Conservation (phyloP, 2,888 invertebrate genomes). For the Thalpophila matura region DNA sequence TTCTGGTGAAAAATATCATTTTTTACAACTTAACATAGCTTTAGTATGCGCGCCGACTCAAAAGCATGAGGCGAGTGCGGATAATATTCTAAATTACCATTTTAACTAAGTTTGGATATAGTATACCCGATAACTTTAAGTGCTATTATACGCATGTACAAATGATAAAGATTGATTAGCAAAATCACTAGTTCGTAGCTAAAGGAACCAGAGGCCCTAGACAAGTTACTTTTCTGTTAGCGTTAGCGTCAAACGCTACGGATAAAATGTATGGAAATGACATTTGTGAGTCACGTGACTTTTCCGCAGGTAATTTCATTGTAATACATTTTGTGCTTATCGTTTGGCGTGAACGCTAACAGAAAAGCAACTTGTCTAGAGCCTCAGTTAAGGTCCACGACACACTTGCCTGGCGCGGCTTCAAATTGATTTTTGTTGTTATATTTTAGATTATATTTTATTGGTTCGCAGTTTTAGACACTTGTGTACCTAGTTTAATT, state of each 20-base stretch:
- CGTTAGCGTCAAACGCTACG: too few relatives aligned
- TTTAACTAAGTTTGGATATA: constrained; percentile 78
- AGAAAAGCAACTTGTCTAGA: too few relatives aligned
- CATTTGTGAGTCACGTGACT: too few relatives aligned
- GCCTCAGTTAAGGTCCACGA: constrained; percentile 69
- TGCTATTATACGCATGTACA: constrained; percentile 88
- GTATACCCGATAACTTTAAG: constrained; percentile 81
- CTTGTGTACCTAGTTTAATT: constrained; percentile 79
- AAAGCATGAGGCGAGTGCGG: constrained; percentile 45
- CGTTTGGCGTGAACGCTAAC: too few relatives aligned
- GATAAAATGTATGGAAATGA: too few relatives aligned
- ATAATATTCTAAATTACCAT: constrained; percentile 83
- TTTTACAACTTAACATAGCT: constrained; percentile 37
- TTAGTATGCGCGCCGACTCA: constrained; percentile 21
- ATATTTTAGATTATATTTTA: constrained; percentile 88
- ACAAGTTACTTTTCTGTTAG: too few relatives aligned
- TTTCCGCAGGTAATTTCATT: too few relatives aligned
- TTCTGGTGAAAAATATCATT: constrained; percentile 6
- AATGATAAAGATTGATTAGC: constrained; percentile 86
- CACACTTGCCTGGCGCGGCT: constrained; percentile 73
- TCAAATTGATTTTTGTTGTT: constrained; percentile 83
- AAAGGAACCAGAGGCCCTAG: too few relatives aligned
- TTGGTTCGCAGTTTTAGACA: constrained; percentile 83
- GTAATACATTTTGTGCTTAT: too few relatives aligned
- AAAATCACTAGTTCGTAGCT: constrained; percentile 82